Evolutionary conservation across 2,797 vertebrate genomes (phyloP).

Genomic region (Amniataba percoides): DNA sequence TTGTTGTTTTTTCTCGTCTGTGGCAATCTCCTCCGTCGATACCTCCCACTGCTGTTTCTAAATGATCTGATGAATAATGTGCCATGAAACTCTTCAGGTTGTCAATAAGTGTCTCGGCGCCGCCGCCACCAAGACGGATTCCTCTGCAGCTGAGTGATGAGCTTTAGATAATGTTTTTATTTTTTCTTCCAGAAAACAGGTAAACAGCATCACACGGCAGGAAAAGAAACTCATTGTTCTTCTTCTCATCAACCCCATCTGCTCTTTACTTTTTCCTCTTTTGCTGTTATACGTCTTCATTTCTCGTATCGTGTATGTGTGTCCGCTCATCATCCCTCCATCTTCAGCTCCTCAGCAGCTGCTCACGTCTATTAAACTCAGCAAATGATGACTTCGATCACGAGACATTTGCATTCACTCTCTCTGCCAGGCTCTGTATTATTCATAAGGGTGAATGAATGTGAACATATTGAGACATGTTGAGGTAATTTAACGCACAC

Average conservation of each 20-base stretch:
- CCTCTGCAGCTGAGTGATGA: conserved; percentile 16
- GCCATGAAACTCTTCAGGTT: conserved; percentile 22
- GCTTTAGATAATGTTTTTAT: conserved; percentile 26
- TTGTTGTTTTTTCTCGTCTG: conserved; percentile 11
- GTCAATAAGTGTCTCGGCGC: conserved; percentile 39
- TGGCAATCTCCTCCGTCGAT: conserved; percentile 17
- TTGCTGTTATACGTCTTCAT: neutral
- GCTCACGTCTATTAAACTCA: neutral
- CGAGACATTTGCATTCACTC: neutral
- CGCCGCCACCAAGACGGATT: conserved; percentile 29
- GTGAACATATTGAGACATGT: conserved; percentile 1
- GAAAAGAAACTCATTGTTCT: conserved; percentile 8
- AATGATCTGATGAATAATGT: conserved; percentile 51
- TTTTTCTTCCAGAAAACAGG: conserved; percentile 7
- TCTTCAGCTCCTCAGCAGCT: neutral
- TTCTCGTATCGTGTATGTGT: neutral
- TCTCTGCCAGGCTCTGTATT: conserved; percentile 1
- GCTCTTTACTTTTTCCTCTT: too few species aligned
- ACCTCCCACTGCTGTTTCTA: conserved; percentile 14
- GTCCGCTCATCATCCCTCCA: neutral
- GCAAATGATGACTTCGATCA: neutral
- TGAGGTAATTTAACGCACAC: conserved; percentile 26
- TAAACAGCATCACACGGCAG: neutral
- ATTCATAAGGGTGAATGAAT: conserved; percentile 26
- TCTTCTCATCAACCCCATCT: conserved; percentile 13